Conservation (phyloP, 2,797 vertebrate genomes). For the Pseudochaenichthys georgianus region DNA sequence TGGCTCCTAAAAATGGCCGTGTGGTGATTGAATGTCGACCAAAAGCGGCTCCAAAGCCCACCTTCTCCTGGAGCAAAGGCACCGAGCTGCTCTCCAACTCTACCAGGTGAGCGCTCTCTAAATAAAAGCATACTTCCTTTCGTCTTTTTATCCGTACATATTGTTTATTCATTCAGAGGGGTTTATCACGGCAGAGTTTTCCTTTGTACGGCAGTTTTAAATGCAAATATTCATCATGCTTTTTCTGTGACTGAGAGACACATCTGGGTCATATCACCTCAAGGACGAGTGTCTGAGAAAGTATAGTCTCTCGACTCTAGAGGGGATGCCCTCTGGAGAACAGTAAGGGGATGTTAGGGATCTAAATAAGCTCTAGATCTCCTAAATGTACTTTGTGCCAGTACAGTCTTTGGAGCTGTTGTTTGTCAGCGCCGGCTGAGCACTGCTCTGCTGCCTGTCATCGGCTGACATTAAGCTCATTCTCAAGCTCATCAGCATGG, state of each 20-base stretch:
- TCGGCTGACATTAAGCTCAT: conserved; percentile 63
- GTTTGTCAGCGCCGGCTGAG: conserved; percentile 40
- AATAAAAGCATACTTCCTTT: background rate
- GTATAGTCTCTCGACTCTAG: background rate
- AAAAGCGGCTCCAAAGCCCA: conserved; percentile 94
- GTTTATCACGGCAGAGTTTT: conserved; percentile 10
- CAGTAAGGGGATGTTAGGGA: conserved; percentile 31
- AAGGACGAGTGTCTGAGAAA: conserved; percentile 14
- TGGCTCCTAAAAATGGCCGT: conserved; percentile 91
- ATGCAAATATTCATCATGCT: conserved; percentile 24
- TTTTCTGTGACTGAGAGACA: conserved; percentile 29
- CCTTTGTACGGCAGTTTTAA: conserved; percentile 14
- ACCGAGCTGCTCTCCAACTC: conserved; percentile 94
- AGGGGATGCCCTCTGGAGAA: background rate
- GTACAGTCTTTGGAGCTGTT: conserved; percentile 27
- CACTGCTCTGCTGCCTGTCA: conserved; percentile 44
- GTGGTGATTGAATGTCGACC: conserved; percentile 95
- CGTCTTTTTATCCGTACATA: background rate
- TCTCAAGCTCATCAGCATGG: conserved; percentile 55
- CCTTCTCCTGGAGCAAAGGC: conserved; percentile 94
- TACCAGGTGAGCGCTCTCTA: conserved; percentile 87
- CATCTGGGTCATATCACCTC: conserved; percentile 38
- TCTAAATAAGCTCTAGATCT: conserved; percentile 30
- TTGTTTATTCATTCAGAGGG: conserved; percentile 7
- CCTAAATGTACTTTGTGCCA: conserved; percentile 15